Evolutionary conservation across 2,113 vertebrate genomes (phyloP), one percentile per base, ranked within the genome.

Genomic region (Trichomycterus rosablanca): DNA sequence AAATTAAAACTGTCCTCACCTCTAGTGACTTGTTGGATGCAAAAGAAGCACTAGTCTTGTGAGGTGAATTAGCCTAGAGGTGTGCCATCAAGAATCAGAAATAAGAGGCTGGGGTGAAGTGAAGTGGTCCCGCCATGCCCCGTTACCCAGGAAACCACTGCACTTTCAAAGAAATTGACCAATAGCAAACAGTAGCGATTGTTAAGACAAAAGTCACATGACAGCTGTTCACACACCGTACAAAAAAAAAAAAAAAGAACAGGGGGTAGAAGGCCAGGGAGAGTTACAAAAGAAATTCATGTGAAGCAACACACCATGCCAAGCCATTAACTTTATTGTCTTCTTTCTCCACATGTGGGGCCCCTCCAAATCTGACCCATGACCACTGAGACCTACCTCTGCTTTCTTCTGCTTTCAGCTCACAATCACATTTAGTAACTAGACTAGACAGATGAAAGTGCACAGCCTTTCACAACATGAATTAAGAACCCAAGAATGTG

Each of bases 151-250:
- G 86, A 84, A 81, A 89, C 87, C 74, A 78, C 85, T 79, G 80
- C 87, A 81, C 81, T 85, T 86, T 86, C 73, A 85, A 86, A 87
- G 79, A 77, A 74, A 78, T 32, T 55, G 37, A 65, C 86, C 87
- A 89, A 88, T 87, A 74, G 81, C 54, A 81, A 84, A 84, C 79
- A 78, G 63, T 68, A 40, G 56, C 83, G 70, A 89, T 85, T 89
- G 85, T 68, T 78, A 56, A 75, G 74, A 86, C 80, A 84, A 84
- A 83, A 81, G 84, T 86, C 84, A 88, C 84, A 80, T 89, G 87
- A 87, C 72, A 44, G 77, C 76, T 75, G 79, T 74, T 80, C 79
- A 70, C 63, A 72, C 50, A 40, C 59, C 54, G 26, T 56, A 62
- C 11, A 16, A 54, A 16, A 42, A 40, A 50, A 48, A 56, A 22